These are phyloP conservation scores for Marisa cornuarietis DNA, from an alignment of 1,140 invertebrate genomes.

Conservation along the genomic window DNA sequence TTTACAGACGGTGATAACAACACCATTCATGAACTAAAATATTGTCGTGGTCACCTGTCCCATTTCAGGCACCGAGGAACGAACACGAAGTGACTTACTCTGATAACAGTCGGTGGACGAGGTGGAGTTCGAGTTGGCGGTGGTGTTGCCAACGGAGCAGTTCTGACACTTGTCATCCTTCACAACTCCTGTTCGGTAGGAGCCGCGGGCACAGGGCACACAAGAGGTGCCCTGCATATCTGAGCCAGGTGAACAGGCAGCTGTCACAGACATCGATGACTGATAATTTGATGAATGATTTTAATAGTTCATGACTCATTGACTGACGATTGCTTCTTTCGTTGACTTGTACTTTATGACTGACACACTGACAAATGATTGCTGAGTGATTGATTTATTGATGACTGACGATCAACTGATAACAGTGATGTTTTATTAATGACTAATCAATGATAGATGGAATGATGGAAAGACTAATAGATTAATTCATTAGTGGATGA, in stretches of 20 bases:
- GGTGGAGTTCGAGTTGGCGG: not conserved
- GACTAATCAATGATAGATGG: too few relatives aligned
- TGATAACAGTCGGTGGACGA: not conserved
- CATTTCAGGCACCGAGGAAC: too few relatives aligned
- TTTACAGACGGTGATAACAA: too few relatives aligned
- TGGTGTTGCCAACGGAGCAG: constrained; percentile 21
- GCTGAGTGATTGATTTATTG: not conserved
- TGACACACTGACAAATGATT: not conserved
- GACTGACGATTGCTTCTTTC: not conserved
- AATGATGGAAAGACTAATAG: too few relatives aligned
- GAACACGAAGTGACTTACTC: not conserved
- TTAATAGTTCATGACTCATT: too few relatives aligned
- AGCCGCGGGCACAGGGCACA: constrained; percentile 19
- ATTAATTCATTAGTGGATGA: too few relatives aligned
- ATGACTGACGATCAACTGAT: too few relatives aligned
- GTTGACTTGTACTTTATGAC: too few relatives aligned
- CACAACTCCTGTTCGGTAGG: constrained; percentile 23
- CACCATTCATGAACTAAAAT: too few relatives aligned
- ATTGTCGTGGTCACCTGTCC: too few relatives aligned
- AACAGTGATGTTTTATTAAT: too few relatives aligned
- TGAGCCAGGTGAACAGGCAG: constrained; percentile 18
- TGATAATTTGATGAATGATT: too few relatives aligned
- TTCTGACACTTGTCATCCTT: constrained; percentile 14
- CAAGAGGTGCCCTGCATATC: not conserved
- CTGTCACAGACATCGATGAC: not conserved